phyloP scores from a whole-genome alignment of 2,888 invertebrate genomes.

The Penaeus monodon region DNA sequence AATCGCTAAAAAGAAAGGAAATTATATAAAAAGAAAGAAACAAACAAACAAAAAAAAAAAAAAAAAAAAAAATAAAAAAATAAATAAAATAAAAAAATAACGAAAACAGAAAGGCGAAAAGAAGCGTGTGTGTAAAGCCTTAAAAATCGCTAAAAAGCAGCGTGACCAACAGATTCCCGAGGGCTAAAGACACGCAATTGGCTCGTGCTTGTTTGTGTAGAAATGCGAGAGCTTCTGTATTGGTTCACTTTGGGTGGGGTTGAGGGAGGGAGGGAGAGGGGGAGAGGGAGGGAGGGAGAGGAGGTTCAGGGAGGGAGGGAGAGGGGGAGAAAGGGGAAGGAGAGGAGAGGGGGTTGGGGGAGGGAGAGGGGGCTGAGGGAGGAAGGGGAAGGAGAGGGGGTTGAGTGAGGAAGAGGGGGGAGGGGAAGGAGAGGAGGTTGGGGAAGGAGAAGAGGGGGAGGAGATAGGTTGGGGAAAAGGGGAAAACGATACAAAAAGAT shows the following conservation, averaged over 20 bases:
- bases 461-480: not conserved
- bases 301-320: not conserved
- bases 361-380: not conserved
- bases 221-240: slow-evolving; percentile 38
- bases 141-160: not conserved
- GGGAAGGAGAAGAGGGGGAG: not conserved
- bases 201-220: slow-evolving; percentile 25
- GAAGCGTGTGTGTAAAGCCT: not conserved
- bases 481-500: no score
- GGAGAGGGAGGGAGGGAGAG: not conserved
- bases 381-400: not conserved
- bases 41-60: not conserved
- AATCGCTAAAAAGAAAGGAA: no score
- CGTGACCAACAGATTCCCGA: slow-evolving; percentile 1
- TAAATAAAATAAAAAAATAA: not conserved
- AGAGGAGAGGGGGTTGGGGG: not conserved
- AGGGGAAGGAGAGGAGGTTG: not conserved
- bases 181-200: slow-evolving; percentile 32
- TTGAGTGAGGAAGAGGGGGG: not conserved
- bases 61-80: not conserved
- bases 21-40: no score
- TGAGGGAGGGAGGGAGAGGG: not conserved
- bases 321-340: not conserved
- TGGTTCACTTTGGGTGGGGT: slow-evolving; percentile 8
- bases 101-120: not conserved